These are phyloP conservation scores for Odontophorus gujanensis DNA, from an alignment of 2,113 vertebrate genomes.

Conservation along the genomic window DNA sequence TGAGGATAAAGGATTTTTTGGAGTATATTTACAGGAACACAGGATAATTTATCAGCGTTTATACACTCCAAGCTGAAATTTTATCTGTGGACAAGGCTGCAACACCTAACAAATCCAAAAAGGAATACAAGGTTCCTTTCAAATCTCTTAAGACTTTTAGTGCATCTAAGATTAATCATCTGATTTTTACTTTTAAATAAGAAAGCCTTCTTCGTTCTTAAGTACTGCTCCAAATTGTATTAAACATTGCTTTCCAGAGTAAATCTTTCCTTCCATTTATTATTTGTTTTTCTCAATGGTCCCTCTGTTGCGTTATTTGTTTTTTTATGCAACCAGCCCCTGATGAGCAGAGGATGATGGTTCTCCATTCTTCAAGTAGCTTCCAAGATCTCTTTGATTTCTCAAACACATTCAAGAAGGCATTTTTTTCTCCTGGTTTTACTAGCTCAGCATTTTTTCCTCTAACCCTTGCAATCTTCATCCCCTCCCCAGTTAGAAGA, in stretches of 20 bases:
- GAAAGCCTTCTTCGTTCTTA: background rate
- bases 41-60: background rate
- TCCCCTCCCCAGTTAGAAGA: background rate
- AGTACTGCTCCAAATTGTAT: background rate
- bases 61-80: background rate
- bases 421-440: background rate
- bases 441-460: background rate
- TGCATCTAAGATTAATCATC: constrained; percentile 27
- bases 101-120: constrained; percentile 28
- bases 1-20: constrained; percentile 11
- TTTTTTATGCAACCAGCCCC: background rate
- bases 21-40: background rate
- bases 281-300: constrained; percentile 26
- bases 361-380: background rate
- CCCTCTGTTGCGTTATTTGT: constrained; percentile 10
- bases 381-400: background rate
- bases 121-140: constrained; percentile 26
- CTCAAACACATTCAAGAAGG: background rate
- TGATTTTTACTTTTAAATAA: constrained; percentile 24
- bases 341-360: background rate
- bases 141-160: background rate
- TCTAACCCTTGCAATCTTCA: background rate
- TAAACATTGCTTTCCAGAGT: constrained; percentile 21
- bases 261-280: background rate
- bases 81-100: constrained; percentile 17